Evolutionary conservation across 2,888 invertebrate species (phyloP), one percentile per base, ranked within the genome.

Genomic region (Epirrhoe tristata): DNA sequence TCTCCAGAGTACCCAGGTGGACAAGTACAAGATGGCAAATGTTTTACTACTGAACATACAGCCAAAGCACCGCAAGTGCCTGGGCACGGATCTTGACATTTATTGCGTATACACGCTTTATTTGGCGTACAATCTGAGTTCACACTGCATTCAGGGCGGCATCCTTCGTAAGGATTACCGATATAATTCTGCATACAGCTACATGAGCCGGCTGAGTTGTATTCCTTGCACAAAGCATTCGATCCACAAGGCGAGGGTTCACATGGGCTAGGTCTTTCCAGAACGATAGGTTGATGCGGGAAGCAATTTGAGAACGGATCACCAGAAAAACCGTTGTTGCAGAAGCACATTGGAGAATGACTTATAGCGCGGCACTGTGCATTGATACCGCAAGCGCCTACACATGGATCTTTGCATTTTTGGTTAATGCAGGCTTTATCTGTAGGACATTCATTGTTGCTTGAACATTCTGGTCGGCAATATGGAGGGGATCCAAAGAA

Each of bases 141-240:
- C 0, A 96, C 84, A 0, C 94, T 93, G 85, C 97, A 97, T 90
- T 97, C 96, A 5, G 96, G 96, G 65, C 96, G 94, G 82, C 97
- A 97, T 39, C 96, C 96, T 88, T 96, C 96, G 74, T 97, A 96
- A 24, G 97, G 97, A 85, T 97, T 96, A 74, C 97, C 97, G 72
- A 95, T 94, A 79, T 96, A 96, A 69, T 96, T 96, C 5, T 95
- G 93, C 36, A 96, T 81, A 83, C 97, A 97, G 74, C 94, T 94
- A 81, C 97, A 97, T 5, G 96, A 94, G 73, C 95, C 95, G 43
- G 94, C 94, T 39, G 85, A 86, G 72, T 94, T 94, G 74, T 94
- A 93, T 81, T 94, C 94, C 77, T 92, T 93, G 74, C 96, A 96
- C 65, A 94, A 83, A 1, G 96, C 95, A 81, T 96, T 96, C 5